phyloP scores from a whole-genome alignment of 2,113 vertebrate genomes.

The Sinocyclocheilus maitianheensis region DNA sequence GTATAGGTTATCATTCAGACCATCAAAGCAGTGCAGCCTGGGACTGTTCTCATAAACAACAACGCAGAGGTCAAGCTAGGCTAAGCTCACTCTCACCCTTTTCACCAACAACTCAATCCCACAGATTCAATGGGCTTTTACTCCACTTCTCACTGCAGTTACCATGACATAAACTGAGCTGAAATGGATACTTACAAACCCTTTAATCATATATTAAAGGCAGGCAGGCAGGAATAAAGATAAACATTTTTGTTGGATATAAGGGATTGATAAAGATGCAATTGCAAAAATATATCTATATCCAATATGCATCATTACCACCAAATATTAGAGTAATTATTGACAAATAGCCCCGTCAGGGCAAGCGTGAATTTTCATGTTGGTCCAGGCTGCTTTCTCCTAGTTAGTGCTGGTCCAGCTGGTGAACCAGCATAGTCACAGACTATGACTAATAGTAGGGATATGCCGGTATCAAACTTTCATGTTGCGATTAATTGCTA shows the following conservation, averaged over 20 bases:
- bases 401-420: not conserved
- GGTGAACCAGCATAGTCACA: not conserved
- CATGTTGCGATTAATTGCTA: too few relatives aligned
- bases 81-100: conserved; percentile 8
- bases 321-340: not conserved
- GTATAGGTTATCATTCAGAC: not conserved
- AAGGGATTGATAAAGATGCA: not conserved
- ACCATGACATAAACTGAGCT: not conserved
- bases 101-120: not conserved
- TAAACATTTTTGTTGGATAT: not conserved
- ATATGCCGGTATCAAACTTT: too few relatives aligned
- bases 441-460: too few relatives aligned
- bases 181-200: not conserved
- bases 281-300: not conserved
- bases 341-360: not conserved
- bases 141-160: not conserved
- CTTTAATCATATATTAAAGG: not conserved
- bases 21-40: not conserved
- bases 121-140: conserved; percentile 11
- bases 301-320: not conserved
- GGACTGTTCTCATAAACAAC: not conserved
- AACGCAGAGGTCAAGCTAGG: conserved; percentile 22
- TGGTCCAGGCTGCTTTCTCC: not conserved
- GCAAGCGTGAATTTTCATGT: not conserved
- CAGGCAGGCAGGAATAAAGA: not conserved